A percentile compares a stretch with the other conserved stretches of the same genome.
Evolutionary conservation across 1,140 invertebrate species (phyloP).

Genomic region (Psix sp.): DNA sequence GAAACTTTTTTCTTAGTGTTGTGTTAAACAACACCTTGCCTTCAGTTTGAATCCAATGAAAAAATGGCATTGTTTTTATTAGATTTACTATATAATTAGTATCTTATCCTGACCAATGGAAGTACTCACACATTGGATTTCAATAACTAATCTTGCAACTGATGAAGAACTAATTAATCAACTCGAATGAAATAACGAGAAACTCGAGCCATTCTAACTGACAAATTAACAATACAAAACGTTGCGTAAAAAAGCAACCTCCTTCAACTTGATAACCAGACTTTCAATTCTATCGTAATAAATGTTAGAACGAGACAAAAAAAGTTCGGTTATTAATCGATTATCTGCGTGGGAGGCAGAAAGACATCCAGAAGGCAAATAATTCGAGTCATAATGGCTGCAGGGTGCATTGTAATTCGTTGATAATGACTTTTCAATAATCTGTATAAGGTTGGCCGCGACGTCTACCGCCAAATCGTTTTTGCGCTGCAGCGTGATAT

Average conservation of each 20-base stretch:
- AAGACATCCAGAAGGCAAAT: constrained; percentile 44
- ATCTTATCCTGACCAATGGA: too few species aligned
- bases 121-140: too few species aligned
- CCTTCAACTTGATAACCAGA: neutral
- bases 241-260: constrained; percentile 1
- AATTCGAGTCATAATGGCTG: constrained; percentile 39
- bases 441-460: constrained; percentile 49
- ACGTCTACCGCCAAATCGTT: constrained; percentile 45
- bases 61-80: neutral
- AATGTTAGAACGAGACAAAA: constrained; percentile 31
- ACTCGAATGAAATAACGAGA: neutral
- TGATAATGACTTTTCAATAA: constrained; percentile 61
- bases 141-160: constrained; percentile 10
- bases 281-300: constrained; percentile 12
- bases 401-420: constrained; percentile 50
- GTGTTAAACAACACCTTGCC: too few species aligned
- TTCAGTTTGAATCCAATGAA: constrained; percentile 1
- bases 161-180: constrained; percentile 24
- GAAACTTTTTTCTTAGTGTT: too few species aligned
- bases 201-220: constrained; percentile 14
- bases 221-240: constrained; percentile 28
- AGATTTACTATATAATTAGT: constrained; percentile 1
- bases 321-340: constrained; percentile 47
- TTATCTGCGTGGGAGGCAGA: constrained; percentile 15
- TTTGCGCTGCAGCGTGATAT: constrained; percentile 46